Evolutionary conservation across 2,888 invertebrate genomes (phyloP).

Genomic region (Hymenopus coronatus): DNA sequence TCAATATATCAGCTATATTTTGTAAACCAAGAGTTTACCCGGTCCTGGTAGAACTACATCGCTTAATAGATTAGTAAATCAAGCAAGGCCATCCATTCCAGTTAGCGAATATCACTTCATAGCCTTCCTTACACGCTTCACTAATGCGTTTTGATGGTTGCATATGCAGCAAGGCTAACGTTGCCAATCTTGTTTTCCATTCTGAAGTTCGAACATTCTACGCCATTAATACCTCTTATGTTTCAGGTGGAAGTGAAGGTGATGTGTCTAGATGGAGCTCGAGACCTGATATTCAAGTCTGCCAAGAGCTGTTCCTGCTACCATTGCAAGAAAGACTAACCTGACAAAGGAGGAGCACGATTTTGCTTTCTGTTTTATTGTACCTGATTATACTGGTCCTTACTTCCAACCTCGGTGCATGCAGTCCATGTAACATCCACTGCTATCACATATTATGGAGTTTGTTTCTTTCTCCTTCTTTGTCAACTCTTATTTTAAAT

Average conservation of each 20-base stretch:
- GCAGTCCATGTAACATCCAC: background rate
- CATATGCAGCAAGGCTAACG: too few species aligned
- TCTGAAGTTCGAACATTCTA: too few species aligned
- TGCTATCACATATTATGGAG: background rate
- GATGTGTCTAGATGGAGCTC: constrained; percentile 73
- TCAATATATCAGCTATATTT: too few species aligned
- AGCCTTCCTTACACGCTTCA: too few species aligned
- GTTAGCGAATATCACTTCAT: too few species aligned
- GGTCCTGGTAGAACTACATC: too few species aligned
- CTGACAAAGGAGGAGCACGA: background rate
- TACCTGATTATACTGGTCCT: background rate
- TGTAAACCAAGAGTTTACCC: too few species aligned
- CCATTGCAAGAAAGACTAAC: constrained; percentile 76
- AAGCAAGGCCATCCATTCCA: too few species aligned
- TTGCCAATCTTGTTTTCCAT: too few species aligned
- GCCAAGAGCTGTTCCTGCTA: constrained; percentile 80
- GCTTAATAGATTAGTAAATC: too few species aligned
- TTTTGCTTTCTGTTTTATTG: background rate
- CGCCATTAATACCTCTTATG: too few species aligned
- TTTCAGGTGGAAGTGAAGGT: constrained; percentile 72
- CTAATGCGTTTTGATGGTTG: too few species aligned
- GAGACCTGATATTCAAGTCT: constrained; percentile 77
- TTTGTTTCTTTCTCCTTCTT: background rate
- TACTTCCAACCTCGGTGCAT: background rate
- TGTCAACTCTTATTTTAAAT: background rate